Evolutionary conservation across 1,140 invertebrate genomes (phyloP), one percentile per base, ranked within the genome.

Genomic region (Vanessa atalanta): DNA sequence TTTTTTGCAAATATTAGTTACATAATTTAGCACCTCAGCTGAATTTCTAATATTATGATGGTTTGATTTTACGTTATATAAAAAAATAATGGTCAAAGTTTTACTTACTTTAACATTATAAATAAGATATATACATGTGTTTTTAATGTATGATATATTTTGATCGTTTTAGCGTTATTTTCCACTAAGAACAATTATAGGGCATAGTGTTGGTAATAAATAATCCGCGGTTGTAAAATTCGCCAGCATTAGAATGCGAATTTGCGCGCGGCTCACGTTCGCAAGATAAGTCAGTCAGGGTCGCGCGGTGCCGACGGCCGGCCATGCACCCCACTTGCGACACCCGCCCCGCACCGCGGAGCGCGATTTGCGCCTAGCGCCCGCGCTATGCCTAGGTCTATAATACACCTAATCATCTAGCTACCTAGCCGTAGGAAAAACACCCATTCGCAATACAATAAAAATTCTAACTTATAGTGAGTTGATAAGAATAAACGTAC

Each of bases 221-320:
- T 75, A 75, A 72, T 72, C 65, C 61, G 51, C 64, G 63, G 83
- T 80, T 83, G 87, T 83, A 85, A 84, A 89, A 89, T 89, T 90
- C 77, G 87, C 85, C 79, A 88, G 84, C 82, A 86, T 91, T 92
- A 91, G 90, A 90, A 89, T 89, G 88, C 88, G 88, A 88, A 90
- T 92, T 91, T 88, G 90, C 90, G 88, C 88, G 84, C 87, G 85
- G 83, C 85, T 88, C 90, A 90, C 89, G 89, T 91, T 91, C 83
- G 86, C 82, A 86, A 92, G 89, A 91, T 91, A 92, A 92, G 89
- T 92, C 88, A 92, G 90, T 92, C 90, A 92, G 89, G 90, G 90
- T 92, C 90, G 90, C 71, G 83, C 84, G 87, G 90, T 88, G 90
- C 90, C 89, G 90, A 91, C 84, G 90, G 83, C 88, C 90, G 90